These are phyloP conservation scores for Aphidius colemani DNA, from an alignment of 2,888 invertebrate genomes.

Conservation along the genomic window DNA sequence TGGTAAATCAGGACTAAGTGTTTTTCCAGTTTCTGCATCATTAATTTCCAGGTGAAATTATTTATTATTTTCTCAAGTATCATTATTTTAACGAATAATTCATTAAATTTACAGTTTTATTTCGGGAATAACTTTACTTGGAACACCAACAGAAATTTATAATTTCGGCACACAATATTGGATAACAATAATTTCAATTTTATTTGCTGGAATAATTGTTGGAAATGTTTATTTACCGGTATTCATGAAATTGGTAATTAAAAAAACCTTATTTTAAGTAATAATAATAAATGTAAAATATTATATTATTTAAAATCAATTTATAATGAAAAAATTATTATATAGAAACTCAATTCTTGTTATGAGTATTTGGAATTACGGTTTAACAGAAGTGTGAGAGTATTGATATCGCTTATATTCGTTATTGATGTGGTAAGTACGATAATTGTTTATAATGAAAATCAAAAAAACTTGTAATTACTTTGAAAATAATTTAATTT, in stretches of 20 bases:
- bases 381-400: slow-evolving; percentile 74
- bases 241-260: slow-evolving; percentile 67
- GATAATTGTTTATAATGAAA: slow-evolving; percentile 1
- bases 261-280: too few species aligned
- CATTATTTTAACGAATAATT: not conserved
- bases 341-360: slow-evolving; percentile 72
- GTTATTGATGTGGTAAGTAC: slow-evolving; percentile 76
- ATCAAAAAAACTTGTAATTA: not conserved
- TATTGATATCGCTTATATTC: slow-evolving; percentile 77
- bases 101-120: slow-evolving; percentile 69
- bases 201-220: slow-evolving; percentile 71
- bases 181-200: slow-evolving; percentile 74
- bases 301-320: too few species aligned
- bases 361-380: slow-evolving; percentile 84
- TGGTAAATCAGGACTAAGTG: slow-evolving; percentile 74
- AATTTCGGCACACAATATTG: slow-evolving; percentile 84
- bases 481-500: slow-evolving; percentile 11
- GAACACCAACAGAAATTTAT: slow-evolving; percentile 86
- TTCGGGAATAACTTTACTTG: slow-evolving; percentile 85
- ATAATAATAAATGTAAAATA: too few species aligned
- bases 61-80: slow-evolving; percentile 12
- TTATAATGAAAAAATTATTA: too few species aligned
- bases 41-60: slow-evolving; percentile 75
- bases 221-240: slow-evolving; percentile 78
- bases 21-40: slow-evolving; percentile 85